Evolutionary conservation across 2,797 vertebrate species (phyloP), one percentile per base, ranked within the genome.

Genomic region (Enteromius treurensis): DNA sequence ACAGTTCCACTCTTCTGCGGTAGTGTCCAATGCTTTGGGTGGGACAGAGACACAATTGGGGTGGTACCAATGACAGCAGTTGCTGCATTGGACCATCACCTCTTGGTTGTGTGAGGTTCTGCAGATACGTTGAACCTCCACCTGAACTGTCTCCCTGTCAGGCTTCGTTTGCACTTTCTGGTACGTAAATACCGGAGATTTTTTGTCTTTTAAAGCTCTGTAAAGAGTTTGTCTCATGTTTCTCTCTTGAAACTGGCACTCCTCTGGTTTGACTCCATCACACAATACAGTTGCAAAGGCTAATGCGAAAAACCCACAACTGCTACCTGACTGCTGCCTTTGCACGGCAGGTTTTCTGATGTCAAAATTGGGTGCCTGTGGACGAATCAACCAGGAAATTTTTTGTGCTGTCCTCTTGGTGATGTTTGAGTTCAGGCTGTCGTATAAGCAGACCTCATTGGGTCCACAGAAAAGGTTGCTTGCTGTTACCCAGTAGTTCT

Each of bases 1-100:
- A 21, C 81, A 77, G 51, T 84, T 37, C 75, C 75, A 84, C 5
- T 58, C 40, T n/a, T 83, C 74, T n/a, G 34, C 2, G n/a, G 73
- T 82, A 29, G 73, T 82, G 58, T 77, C 40, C 45, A 77, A 13
- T 1, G 71, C 71, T 29, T 29, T 67, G 9, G 10, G 29, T 23
- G 81, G 81, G 17, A 82, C 71, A 37, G 7, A 29, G 2, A 82
- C 80, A 62, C 81, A 83, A n/a, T 77, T 83, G 68, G 75, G 82
- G 65, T 78, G 75, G 37, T 71, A 70, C 74, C 64, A 83, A 2
- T 4, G 13, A 11, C 62, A 60, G 19, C 75, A 83, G 45, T 32
- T 79, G 82, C 40, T 84, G 53, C 82, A 73, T 21, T 67, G 60
- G 21, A 80, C 78, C 83, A 85, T 85, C 60, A 85, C 45, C 60